These are phyloP conservation scores for Triplophysa tibetana DNA, from an alignment of 2,113 vertebrate species.

Conservation along the genomic window DNA sequence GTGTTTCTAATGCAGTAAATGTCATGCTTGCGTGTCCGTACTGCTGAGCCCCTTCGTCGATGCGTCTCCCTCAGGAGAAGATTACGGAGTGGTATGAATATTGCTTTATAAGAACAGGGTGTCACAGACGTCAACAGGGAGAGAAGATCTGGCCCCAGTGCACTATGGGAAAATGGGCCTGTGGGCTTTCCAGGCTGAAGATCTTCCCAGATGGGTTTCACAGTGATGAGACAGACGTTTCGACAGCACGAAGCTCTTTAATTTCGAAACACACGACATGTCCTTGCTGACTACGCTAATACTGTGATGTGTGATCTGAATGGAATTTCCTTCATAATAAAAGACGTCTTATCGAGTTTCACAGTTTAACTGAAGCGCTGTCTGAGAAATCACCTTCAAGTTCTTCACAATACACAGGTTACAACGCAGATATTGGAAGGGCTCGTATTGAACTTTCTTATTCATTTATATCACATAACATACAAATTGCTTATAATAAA, in stretches of 20 bases:
- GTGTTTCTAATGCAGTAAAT: slow-evolving; percentile 19
- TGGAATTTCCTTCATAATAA: slow-evolving; percentile 28
- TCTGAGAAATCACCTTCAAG: background rate
- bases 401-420: too few relatives aligned
- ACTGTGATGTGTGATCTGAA: slow-evolving; percentile 7
- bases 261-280: slow-evolving; percentile 32
- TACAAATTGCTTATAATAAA: too few relatives aligned
- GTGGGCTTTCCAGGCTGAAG: slow-evolving; percentile 2
- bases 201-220: slow-evolving; percentile 13
- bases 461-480: too few relatives aligned
- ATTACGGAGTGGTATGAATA: slow-evolving; percentile 41
- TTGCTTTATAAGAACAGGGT: slow-evolving; percentile 50
- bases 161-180: slow-evolving; percentile 43
- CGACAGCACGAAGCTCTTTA: slow-evolving; percentile 4
- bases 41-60: background rate
- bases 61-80: background rate
- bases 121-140: background rate
- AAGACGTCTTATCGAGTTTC: slow-evolving; percentile 2
- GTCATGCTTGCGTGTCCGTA: slow-evolving; percentile 20
- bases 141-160: slow-evolving; percentile 7
- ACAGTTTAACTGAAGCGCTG: background rate
- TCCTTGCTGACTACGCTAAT: background rate
- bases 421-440: too few relatives aligned
- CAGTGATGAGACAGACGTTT: background rate
- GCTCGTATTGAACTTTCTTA: too few relatives aligned